Evolutionary conservation across 2,797 vertebrate species (phyloP).

Genomic region (Lateolabrax maculatus): DNA sequence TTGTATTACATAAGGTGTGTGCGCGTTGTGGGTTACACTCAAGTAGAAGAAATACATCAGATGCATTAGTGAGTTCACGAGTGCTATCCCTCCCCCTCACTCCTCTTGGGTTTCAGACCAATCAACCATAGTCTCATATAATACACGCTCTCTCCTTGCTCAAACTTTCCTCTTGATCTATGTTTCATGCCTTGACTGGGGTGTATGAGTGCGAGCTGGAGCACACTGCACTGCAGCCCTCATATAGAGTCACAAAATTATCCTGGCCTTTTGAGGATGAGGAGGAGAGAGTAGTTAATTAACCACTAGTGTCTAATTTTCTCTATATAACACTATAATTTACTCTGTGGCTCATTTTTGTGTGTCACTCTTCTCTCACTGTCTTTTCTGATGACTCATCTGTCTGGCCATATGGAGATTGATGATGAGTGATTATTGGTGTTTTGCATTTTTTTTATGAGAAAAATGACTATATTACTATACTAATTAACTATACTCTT

Average conservation of each 20-base stretch:
- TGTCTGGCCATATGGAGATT: background rate
- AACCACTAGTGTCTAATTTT: slow-evolving; percentile 70
- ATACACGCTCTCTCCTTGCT: slow-evolving; percentile 56
- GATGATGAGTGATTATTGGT: slow-evolving; percentile 25
- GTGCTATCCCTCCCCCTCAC: slow-evolving; percentile 57
- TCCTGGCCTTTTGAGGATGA: slow-evolving; percentile 58
- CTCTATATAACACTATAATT: slow-evolving; percentile 63
- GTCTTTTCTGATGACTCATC: slow-evolving; percentile 23
- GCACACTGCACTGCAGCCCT: slow-evolving; percentile 37
- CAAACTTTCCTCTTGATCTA: slow-evolving; percentile 79
- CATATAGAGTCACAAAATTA: slow-evolving; percentile 54
- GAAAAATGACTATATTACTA: no score
- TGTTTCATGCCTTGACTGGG: slow-evolving; percentile 73
- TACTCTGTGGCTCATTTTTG: slow-evolving; percentile 55
- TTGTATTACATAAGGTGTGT: slow-evolving; percentile 41
- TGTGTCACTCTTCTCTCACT: slow-evolving; percentile 25
- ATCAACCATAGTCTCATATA: slow-evolving; percentile 65
- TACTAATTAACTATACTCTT: background rate
- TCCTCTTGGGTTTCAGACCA: slow-evolving; percentile 64
- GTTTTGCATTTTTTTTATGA: slow-evolving; percentile 18
- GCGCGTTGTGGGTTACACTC: slow-evolving; percentile 17
- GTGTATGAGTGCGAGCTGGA: slow-evolving; percentile 36
- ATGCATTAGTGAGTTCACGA: slow-evolving; percentile 54
- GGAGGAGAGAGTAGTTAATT: slow-evolving; percentile 58
- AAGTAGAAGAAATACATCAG: slow-evolving; percentile 59